phyloP scores from a whole-genome alignment of 1,140 invertebrate genomes.

The Procambarus virginalis region DNA sequence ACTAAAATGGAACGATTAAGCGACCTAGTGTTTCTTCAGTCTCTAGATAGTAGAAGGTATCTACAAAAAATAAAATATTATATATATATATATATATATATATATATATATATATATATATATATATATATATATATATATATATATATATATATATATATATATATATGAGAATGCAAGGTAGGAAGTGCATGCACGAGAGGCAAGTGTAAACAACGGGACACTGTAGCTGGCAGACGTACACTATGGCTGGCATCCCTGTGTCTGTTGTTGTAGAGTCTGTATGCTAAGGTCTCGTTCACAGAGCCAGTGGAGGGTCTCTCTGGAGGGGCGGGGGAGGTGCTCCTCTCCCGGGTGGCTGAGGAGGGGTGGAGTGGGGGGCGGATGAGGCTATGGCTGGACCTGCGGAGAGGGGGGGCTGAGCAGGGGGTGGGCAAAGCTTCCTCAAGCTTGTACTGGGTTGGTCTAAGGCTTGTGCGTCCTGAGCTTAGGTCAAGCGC shows the following conservation, averaged over 20 bases:
- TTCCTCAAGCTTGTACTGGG: slow-evolving; percentile 57
- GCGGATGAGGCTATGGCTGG: slow-evolving; percentile 58
- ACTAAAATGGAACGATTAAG: too few species aligned
- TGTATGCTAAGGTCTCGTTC: slow-evolving; percentile 52
- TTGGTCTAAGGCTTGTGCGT: slow-evolving; percentile 60
- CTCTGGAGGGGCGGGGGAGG: slow-evolving; percentile 39
- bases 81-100: too few species aligned
- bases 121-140: slow-evolving; percentile 47
- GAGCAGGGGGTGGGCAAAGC: slow-evolving; percentile 56
- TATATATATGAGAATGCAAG: slow-evolving; percentile 43
- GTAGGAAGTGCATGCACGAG: neutral
- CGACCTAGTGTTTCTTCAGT: too few species aligned
- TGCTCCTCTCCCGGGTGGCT: slow-evolving; percentile 4
- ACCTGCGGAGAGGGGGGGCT: slow-evolving; percentile 55
- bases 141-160: slow-evolving; percentile 52
- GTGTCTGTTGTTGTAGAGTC: slow-evolving; percentile 49
- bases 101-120: neutral
- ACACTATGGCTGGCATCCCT: slow-evolving; percentile 46
- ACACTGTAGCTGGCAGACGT: slow-evolving; percentile 34
- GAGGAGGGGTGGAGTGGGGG: slow-evolving; percentile 29
- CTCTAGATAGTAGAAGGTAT: too few species aligned
- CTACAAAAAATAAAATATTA: too few species aligned
- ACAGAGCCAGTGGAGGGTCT: slow-evolving; percentile 40
- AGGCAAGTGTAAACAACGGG: neutral
- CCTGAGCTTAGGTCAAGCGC: slow-evolving; percentile 48